These are phyloP conservation scores for Lucinisca nassula DNA, from an alignment of 2,888 invertebrate species.

Conservation along the genomic window DNA sequence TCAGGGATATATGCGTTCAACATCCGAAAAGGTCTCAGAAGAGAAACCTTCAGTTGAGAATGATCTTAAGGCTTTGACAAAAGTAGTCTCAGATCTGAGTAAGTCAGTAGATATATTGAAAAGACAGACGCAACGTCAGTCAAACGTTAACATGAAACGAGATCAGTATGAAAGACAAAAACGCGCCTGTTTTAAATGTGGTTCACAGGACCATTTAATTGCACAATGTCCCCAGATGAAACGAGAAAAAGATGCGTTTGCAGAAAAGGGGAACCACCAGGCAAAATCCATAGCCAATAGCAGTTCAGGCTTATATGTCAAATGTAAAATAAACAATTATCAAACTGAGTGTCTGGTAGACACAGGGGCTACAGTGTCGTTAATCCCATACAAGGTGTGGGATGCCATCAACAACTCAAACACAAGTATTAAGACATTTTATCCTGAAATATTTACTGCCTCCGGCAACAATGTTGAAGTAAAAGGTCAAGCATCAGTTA, in stretches of 20 bases:
- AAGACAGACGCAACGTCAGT: too few relatives aligned
- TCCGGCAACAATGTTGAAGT: background rate
- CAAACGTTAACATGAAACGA: too few relatives aligned
- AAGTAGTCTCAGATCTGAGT: too few relatives aligned
- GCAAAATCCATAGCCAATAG: background rate
- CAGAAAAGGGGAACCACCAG: background rate
- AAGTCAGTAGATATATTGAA: too few relatives aligned
- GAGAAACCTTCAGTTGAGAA: too few relatives aligned
- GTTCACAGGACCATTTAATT: too few relatives aligned
- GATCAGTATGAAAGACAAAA: too few relatives aligned
- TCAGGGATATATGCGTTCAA: background rate
- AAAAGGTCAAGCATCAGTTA: background rate
- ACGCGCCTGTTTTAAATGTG: too few relatives aligned
- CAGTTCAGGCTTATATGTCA: background rate
- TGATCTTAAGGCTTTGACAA: too few relatives aligned
- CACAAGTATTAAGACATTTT: background rate
- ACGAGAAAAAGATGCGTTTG: too few relatives aligned
- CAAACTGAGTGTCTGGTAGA: conserved; percentile 4
- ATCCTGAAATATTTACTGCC: background rate
- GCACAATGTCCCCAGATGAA: too few relatives aligned
- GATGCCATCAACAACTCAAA: background rate
- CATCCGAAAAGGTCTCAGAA: background rate
- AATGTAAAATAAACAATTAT: conserved; percentile 1
- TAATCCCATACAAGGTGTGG: background rate
- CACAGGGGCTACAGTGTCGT: background rate